Evolutionary conservation across 2,888 invertebrate genomes (phyloP).

Genomic region (Dinocampus coccinellae): DNA sequence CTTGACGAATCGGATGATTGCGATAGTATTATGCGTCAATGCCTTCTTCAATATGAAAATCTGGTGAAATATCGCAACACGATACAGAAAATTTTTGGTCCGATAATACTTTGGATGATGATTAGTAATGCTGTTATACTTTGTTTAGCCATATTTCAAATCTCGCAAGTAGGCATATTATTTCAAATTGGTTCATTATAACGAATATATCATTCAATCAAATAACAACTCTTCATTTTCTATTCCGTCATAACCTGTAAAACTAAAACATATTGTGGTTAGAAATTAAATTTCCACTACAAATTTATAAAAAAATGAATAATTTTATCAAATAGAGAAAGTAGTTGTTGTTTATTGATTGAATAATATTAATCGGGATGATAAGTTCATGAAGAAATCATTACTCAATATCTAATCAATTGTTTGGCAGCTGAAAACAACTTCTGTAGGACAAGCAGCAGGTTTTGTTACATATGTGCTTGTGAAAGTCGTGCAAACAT

Average conservation of each 20-base stretch:
- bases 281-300: too few species aligned
- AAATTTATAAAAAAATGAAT: too few species aligned
- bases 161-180: slow-evolving; percentile 44
- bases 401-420: not conserved
- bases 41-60: slow-evolving; percentile 38
- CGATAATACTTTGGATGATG: slow-evolving; percentile 49
- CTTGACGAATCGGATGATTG: slow-evolving; percentile 33
- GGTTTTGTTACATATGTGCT: slow-evolving; percentile 25
- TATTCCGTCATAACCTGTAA: too few species aligned
- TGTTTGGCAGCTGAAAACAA: slow-evolving; percentile 3
- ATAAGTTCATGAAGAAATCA: not conserved
- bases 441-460: slow-evolving; percentile 22
- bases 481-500: slow-evolving; percentile 37
- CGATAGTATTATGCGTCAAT: slow-evolving; percentile 37
- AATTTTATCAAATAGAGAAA: too few species aligned
- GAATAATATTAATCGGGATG: not conserved
- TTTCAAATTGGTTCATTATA: too few species aligned
- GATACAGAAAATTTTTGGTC: slow-evolving; percentile 50
- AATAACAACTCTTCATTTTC: too few species aligned
- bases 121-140: slow-evolving; percentile 50
- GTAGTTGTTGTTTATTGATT: too few species aligned
- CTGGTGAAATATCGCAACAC: slow-evolving; percentile 42
- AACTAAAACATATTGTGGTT: too few species aligned
- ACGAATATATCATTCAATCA: not conserved
- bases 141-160: slow-evolving; percentile 53